These are phyloP conservation scores for Sepiola atlantica DNA, from an alignment of 2,888 invertebrate genomes.

Conservation along the genomic window DNA sequence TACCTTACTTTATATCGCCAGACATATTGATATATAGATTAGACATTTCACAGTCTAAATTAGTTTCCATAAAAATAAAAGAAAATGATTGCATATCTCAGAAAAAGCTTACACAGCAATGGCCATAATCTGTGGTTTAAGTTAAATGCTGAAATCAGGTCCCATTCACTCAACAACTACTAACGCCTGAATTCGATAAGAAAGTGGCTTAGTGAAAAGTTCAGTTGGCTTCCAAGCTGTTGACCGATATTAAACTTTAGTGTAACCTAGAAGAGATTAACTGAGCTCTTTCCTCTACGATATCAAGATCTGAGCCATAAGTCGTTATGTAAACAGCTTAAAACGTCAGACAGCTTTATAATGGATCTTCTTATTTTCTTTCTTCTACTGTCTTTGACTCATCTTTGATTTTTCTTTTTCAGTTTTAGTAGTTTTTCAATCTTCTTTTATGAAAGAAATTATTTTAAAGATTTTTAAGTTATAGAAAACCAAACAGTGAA, in stretches of 20 bases:
- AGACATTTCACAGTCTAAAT: neutral
- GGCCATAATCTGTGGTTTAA: neutral
- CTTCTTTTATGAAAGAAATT: neutral
- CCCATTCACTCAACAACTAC: neutral
- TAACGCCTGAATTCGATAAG: neutral
- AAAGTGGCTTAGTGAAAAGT: constrained; percentile 16
- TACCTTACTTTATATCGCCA: too few relatives aligned
- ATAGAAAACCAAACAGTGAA: neutral
- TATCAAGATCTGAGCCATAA: neutral
- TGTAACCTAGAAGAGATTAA: neutral
- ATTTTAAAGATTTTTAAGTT: neutral
- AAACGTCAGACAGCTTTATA: neutral
- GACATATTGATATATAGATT: too few relatives aligned
- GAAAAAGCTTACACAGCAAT: neutral
- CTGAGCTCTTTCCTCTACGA: neutral
- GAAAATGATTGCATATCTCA: neutral
- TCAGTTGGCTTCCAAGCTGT: neutral
- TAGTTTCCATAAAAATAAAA: neutral
- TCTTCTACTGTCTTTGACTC: neutral
- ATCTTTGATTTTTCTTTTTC: neutral
- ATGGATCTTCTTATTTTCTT: neutral
- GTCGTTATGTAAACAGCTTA: neutral
- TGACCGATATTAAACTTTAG: neutral
- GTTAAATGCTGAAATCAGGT: neutral
- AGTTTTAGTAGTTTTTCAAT: neutral